Base-by-base conservation (phyloP, 1,140 invertebrate species). In the Streblospio benedicti region DNA sequence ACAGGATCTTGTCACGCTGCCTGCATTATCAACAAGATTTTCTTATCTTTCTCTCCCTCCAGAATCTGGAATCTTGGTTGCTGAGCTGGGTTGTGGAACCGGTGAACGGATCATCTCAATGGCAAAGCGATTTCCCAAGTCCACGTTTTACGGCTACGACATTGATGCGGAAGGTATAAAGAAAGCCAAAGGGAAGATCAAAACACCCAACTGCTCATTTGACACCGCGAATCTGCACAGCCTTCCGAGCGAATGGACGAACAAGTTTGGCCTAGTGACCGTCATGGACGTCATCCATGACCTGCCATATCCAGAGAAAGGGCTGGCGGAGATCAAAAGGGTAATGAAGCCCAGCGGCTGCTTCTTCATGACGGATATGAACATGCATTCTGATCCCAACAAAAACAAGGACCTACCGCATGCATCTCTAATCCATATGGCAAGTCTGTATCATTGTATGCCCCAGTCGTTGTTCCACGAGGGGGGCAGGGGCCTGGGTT, bases 371-470 rank as follows among this genome's bases (percentile, higher is more conserved):
- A 12, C 64, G 5, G 68, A 69, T 16, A 25, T 61, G 5, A 57
- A 55, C 27, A 30, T 63, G 32, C 63, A 64, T 32, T 59, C 54
- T n/a, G 47, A 54, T 25, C 54, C 63, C 28, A 44, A 33, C 4
- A 62, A 67, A 18, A 66, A 67, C 59, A 41, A 52, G 6, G 64
- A 52, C 64, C 57, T 64, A 16, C 58, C 63, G 9, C 59, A 65
- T 69, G 79, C 60, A 76, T 47, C 59, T 20, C 43, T 64, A 43
- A 62, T 62, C 57, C 66, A 63, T 35, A 12, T 52, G 1, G 27
- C 27, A 25, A 45, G 43, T 45, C 43, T 45, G 1, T 45, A 20
- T 25, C 43, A 45, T 14, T 45, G 43, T 25, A 45, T 45, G 43
- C 20, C 43, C 43, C 5, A 20, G 18, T 45, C 43, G 43, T 14